Percentiles rank a stretch among this genome's conserved stretches.
Evolutionary conservation across 2,797 vertebrate species (phyloP).

Genomic region (Pitangus sulphuratus): DNA sequence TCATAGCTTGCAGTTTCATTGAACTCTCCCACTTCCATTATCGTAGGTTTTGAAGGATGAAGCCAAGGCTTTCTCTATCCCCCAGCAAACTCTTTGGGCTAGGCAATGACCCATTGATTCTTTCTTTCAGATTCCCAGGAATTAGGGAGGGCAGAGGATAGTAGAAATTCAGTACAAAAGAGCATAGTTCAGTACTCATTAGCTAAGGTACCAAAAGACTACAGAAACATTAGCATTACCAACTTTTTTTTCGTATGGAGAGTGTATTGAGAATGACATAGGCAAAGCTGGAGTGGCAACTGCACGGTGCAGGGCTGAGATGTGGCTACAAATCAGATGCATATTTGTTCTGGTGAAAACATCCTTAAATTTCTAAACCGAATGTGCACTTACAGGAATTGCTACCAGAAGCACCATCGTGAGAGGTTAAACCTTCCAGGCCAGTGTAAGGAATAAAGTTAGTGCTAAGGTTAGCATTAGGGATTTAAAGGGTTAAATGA

Average conservation of each 20-base stretch:
- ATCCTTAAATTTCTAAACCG: neutral
- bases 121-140: neutral
- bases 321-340: neutral
- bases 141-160: neutral
- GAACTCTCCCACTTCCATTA: neutral
- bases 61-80: neutral
- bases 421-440: neutral
- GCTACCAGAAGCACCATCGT: neutral
- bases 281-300: neutral
- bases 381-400: neutral
- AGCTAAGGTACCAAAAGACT: neutral
- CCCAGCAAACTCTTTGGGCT: neutral
- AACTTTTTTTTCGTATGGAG: neutral
- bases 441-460: neutral
- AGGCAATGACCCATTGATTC: neutral
- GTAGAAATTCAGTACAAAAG: neutral
- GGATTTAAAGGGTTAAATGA: neutral
- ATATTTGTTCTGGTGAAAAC: neutral
- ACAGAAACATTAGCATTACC: neutral
- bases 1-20: neutral
- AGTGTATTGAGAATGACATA: neutral
- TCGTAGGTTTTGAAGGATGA: neutral
- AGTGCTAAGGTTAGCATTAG: neutral
- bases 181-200: neutral
- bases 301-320: neutral